phyloP scores from a whole-genome alignment of 2,888 invertebrate species.

The Pyralis farinalis region DNA sequence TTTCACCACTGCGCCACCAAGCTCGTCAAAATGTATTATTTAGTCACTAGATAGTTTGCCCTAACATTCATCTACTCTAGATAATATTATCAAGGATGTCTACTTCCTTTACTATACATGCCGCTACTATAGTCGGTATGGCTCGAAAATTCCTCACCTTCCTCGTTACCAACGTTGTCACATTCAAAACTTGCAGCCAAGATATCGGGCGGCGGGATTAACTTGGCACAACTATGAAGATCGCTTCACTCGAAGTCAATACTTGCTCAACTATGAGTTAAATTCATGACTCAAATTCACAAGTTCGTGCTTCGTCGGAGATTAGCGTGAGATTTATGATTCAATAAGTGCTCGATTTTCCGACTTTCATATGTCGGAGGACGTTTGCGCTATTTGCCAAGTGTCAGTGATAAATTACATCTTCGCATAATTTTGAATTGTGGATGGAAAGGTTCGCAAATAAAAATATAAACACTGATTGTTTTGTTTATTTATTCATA shows the following conservation, averaged over 20 bases:
- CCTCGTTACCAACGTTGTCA: slow-evolving; percentile 12
- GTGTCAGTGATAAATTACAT: neutral
- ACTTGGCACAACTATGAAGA: slow-evolving; percentile 12
- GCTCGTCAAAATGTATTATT: too few species aligned
- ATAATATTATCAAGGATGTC: too few species aligned
- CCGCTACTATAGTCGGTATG: too few species aligned
- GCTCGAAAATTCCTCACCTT: neutral
- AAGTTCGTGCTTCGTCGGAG: neutral
- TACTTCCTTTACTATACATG: too few species aligned
- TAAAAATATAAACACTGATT: too few species aligned
- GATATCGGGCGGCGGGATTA: slow-evolving; percentile 15
- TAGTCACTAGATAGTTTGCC: too few species aligned
- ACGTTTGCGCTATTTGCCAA: neutral
- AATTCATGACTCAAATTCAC: slow-evolving; percentile 5
- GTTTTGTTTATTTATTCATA: too few species aligned
- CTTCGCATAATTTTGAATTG: neutral
- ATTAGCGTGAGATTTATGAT: neutral
- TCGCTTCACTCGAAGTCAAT: slow-evolving; percentile 17
- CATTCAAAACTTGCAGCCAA: slow-evolving; percentile 4
- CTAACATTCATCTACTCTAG: too few species aligned
- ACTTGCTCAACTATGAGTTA: slow-evolving; percentile 11
- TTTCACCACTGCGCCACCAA: too few species aligned
- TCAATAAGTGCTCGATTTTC: slow-evolving; percentile 2
- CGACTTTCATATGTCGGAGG: neutral
- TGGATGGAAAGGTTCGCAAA: neutral